Evolutionary conservation across 2,113 vertebrate genomes (phyloP).

Genomic region (Entomyzon cyanotis): DNA sequence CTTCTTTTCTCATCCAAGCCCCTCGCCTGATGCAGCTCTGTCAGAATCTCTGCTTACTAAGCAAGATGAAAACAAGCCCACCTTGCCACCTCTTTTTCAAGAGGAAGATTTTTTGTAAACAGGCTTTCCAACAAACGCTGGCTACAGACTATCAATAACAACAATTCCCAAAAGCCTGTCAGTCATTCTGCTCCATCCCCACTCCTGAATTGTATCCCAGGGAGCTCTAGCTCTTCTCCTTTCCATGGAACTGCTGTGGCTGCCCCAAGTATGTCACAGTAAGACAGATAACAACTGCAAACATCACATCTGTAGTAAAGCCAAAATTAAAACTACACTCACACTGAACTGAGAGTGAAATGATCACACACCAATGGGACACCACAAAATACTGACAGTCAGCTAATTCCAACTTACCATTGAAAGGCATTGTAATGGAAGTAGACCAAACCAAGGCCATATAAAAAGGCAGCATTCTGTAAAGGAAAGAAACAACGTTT

Average conservation of each 20-base stretch:
- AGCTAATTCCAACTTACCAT: constrained; percentile 85
- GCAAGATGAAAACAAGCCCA: neutral
- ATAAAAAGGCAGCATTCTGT: constrained; percentile 99
- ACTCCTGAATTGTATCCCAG: fast-evolving
- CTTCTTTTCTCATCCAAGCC: neutral
- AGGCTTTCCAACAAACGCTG: neutral
- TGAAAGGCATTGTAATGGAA: constrained; percentile 99
- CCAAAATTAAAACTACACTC: neutral
- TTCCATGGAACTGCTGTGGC: neutral
- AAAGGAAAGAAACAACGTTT: constrained; percentile 64
- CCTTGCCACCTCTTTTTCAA: neutral
- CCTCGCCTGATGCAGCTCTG: neutral
- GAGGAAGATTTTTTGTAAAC: neutral
- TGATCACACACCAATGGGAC: neutral
- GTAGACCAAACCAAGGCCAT: constrained; percentile 99
- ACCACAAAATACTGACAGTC: neutral
- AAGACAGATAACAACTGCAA: neutral
- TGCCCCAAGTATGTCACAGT: neutral
- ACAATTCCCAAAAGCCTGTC: neutral
- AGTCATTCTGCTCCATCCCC: neutral
- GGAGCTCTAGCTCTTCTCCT: neutral
- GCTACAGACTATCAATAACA: neutral
- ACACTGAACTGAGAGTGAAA: neutral
- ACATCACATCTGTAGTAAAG: fast-evolving
- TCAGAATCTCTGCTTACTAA: neutral